Base-by-base conservation (phyloP, 2,888 invertebrate genomes). In the Trissonchulus sp. region DNA sequence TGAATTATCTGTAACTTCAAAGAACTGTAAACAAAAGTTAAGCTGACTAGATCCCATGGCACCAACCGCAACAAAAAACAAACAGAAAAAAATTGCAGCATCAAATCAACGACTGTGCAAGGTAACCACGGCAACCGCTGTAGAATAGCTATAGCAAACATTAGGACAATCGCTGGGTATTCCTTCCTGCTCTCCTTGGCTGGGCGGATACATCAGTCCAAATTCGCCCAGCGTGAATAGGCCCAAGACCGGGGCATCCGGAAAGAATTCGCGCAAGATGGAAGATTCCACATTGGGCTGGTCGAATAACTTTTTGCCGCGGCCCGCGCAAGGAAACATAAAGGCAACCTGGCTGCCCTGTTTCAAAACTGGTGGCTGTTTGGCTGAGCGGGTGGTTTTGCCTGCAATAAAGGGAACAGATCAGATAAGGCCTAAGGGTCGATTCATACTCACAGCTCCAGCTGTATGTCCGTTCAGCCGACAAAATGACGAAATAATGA, bases 201-300 rank as follows among this genome's bases (percentile, higher is more conserved):
- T 3, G 31, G 15, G 33, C 33, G 28, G 31, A n/a, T 69, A 69
- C 15, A 15, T 69, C 8, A 69, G 28, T 3, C 75, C 75, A 34
- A 23, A 73, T 60, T 75, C 75, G 23, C 75, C 75, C 15, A 73
- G 28, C 23, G 72, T 72, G 62, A 75, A 75, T 31, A 48, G 35
- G 23, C 75, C 75, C 2, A 73, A 2, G 8, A 75, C 18, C 15
- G 75, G 75, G n/a, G 72, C 38, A 2, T 2, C n/a, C 1, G 72
- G 72, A 73, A 75, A 75, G 3, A 68, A 3, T 31, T 72, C 72
- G 30, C 48, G 30, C n/a, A 75, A 38, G 18, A 75, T 34, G 3
- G 1, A 3, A 23, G 72, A 34, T 73, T 75, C 75, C 28, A 73
- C 72, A 48, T 60, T 34, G 28, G 30, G 23, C 18, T 1, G 2